These are phyloP conservation scores for Gonioctena quinquepunctata DNA, from an alignment of 1,140 invertebrate genomes.

Conservation along the genomic window DNA sequence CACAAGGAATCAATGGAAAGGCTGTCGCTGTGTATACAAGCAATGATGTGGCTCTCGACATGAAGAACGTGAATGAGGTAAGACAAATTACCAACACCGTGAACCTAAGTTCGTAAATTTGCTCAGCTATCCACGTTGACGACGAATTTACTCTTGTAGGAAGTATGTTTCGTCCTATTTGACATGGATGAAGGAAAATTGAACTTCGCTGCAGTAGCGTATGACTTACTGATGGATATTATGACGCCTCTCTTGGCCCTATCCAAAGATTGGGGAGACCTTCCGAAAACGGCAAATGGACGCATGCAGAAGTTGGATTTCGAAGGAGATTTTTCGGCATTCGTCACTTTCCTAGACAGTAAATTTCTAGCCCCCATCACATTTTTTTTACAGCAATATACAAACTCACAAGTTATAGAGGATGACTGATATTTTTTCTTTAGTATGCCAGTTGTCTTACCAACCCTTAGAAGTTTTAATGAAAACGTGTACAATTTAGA, in stretches of 20 bases:
- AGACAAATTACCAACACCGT: slow-evolving; percentile 21
- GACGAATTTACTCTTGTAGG: slow-evolving; percentile 32
- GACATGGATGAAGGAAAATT: slow-evolving; percentile 54
- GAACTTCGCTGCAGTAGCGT: slow-evolving; percentile 56
- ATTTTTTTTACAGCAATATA: no score
- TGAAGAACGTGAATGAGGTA: slow-evolving; percentile 61
- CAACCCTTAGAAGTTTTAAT: no score
- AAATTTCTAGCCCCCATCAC: no score
- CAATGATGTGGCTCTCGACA: slow-evolving; percentile 56
- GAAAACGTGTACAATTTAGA: no score
- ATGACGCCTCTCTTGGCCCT: slow-evolving; percentile 55
- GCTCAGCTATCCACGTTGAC: background rate
- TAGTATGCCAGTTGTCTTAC: no score
- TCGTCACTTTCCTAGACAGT: slow-evolving; percentile 62
- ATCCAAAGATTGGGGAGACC: slow-evolving; percentile 61
- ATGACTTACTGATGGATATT: slow-evolving; percentile 57
- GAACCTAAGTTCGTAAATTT: background rate
- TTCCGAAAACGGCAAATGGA: slow-evolving; percentile 57
- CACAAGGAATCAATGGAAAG: slow-evolving; percentile 57
- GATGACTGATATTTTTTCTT: no score
- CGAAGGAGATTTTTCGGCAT: slow-evolving; percentile 60
- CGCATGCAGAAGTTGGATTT: slow-evolving; percentile 59
- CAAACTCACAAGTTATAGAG: no score
- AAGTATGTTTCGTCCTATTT: slow-evolving; percentile 51
- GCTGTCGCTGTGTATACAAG: slow-evolving; percentile 62